These are phyloP conservation scores for Sepioteuthis lessoniana DNA, from an alignment of 2,888 invertebrate species.

Conservation along the genomic window DNA sequence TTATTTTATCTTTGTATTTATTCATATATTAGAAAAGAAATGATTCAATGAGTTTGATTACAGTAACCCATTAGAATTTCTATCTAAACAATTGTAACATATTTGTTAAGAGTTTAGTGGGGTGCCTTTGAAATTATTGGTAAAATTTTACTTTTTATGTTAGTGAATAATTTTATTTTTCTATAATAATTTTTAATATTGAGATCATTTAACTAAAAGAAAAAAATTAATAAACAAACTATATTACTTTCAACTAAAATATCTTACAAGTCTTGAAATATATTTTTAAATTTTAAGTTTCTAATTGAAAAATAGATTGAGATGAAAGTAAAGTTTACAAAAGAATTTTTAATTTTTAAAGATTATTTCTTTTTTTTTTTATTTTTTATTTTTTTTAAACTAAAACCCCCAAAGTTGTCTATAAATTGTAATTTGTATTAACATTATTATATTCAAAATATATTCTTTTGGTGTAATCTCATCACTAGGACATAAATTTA, in stretches of 20 bases:
- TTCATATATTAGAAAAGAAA: neutral
- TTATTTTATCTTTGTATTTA: neutral
- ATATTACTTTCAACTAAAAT: no score
- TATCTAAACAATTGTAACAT: neutral
- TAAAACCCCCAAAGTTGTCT: no score
- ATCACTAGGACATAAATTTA: no score
- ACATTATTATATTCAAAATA: neutral
- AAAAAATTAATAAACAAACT: no score
- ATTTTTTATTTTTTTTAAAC: no score
- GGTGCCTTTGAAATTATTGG: neutral
- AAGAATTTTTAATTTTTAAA: no score
- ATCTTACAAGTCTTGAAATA: neutral
- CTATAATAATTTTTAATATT: neutral
- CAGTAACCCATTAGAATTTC: neutral
- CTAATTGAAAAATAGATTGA: neutral
- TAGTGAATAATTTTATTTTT: neutral
- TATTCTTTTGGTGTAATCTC: neutral
- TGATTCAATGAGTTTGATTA: neutral
- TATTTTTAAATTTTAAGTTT: neutral
- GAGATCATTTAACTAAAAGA: neutral
- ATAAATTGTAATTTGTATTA: neutral
- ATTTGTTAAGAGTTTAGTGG: neutral
- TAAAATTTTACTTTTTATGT: neutral
- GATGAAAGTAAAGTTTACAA: no score
- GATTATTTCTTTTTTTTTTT: no score